Evolutionary conservation across 2,888 invertebrate genomes (phyloP).

Genomic region (Anthrax anthrax): DNA sequence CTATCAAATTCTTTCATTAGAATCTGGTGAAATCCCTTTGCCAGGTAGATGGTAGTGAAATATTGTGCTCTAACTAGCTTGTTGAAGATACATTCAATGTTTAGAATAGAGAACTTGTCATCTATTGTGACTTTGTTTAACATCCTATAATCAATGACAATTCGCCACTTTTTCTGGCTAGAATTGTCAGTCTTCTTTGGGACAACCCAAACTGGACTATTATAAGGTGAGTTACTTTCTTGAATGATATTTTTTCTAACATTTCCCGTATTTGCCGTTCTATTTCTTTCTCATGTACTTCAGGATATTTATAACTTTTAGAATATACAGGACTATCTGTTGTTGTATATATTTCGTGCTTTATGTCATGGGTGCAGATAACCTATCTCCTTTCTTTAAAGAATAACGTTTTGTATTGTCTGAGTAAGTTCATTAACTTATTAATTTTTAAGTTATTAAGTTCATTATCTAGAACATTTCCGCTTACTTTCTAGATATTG

Average conservation of each 20-base stretch:
- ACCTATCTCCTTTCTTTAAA: not conserved
- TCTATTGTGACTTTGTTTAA: conserved; percentile 2
- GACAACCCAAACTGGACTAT: conserved; percentile 3
- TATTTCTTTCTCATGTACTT: not conserved
- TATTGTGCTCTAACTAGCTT: conserved; percentile 5
- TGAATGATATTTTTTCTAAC: conserved; percentile 9
- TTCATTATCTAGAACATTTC: too few species aligned
- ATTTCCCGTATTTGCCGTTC: conserved; percentile 11
- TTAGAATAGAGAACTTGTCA: conserved; percentile 6
- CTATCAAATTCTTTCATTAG: not conserved
- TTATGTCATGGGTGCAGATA: not conserved
- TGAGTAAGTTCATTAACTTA: too few species aligned
- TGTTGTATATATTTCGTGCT: not conserved
- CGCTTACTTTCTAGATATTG: too few species aligned
- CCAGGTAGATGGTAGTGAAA: too few species aligned
- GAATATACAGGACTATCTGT: not conserved
- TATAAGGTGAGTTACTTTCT: conserved; percentile 2
- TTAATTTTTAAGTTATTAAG: too few species aligned
- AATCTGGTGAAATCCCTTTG: too few species aligned
- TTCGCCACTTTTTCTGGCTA: not conserved
- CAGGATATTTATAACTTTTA: not conserved
- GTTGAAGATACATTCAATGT: conserved; percentile 3
- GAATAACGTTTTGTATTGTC: not conserved
- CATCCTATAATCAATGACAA: not conserved
- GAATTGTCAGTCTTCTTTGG: conserved; percentile 3